Evolutionary conservation across 2,113 vertebrate species (phyloP).

Genomic region (Isichthys henryi): DNA sequence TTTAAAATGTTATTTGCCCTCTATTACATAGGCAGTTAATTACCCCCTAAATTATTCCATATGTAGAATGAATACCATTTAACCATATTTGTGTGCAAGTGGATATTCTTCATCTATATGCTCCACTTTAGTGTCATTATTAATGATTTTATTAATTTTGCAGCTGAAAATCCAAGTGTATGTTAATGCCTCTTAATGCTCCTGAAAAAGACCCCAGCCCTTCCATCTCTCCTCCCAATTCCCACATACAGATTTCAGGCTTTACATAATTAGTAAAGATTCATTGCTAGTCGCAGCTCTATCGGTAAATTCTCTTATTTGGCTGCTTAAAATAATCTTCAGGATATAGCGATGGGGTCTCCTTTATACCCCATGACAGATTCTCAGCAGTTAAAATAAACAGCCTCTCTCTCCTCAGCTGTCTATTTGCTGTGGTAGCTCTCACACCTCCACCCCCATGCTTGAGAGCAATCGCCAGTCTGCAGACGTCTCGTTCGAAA

Average conservation of each 20-base stretch:
- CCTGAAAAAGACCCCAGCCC: background rate
- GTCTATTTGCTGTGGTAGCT: background rate
- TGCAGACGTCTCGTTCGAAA: slow-evolving; percentile 15
- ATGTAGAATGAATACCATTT: background rate
- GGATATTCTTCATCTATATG: background rate
- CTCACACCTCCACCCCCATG: background rate
- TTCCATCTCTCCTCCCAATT: background rate
- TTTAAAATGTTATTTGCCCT: background rate
- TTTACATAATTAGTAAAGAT: slow-evolving; percentile 13
- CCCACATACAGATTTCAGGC: background rate
- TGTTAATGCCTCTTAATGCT: background rate
- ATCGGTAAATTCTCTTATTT: background rate
- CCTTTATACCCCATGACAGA: background rate
- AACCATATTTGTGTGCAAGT: background rate
- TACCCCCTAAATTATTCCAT: background rate
- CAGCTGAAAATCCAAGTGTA: background rate
- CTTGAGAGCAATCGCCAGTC: background rate
- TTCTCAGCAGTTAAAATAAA: background rate
- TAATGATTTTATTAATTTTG: background rate
- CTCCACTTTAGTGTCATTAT: background rate
- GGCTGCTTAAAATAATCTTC: background rate
- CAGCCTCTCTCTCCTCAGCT: background rate
- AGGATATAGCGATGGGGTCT: background rate
- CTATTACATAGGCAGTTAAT: background rate
- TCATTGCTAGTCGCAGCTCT: background rate